Evolutionary conservation across 2,797 vertebrate species (phyloP).

Genomic region (Simalia tracyae): DNA sequence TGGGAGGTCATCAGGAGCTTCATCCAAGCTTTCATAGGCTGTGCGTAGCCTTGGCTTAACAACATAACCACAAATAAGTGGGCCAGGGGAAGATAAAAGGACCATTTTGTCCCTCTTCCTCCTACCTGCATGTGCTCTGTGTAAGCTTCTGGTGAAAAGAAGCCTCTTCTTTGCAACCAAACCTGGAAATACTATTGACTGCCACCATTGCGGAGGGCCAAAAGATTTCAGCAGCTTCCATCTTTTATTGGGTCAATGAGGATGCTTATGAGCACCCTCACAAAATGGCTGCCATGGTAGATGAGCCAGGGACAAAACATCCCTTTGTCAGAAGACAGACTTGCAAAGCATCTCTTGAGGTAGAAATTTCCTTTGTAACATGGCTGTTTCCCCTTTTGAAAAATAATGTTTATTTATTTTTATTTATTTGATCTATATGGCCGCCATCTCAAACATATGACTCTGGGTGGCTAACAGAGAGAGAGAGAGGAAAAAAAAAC

Average conservation of each 20-base stretch:
- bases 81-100: background rate
- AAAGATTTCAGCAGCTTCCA: background rate
- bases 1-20: background rate
- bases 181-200: background rate
- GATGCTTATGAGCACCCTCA: background rate
- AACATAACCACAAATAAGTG: background rate
- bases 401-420: background rate
- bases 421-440: background rate
- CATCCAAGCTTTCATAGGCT: background rate
- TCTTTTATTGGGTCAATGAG: background rate
- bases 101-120: background rate
- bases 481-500: background rate
- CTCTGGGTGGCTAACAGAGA: background rate
- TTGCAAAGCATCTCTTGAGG: background rate
- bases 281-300: background rate
- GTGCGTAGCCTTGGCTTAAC: background rate
- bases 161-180: background rate
- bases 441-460: background rate
- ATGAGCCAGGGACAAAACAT: background rate
- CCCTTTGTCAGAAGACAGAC: background rate
- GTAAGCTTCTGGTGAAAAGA: background rate
- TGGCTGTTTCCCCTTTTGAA: background rate
- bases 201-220: background rate
- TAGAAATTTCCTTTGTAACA: background rate
- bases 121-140: background rate